Base-by-base conservation (phyloP, 2,888 invertebrate genomes). In the Lochmaea capreae region DNA sequence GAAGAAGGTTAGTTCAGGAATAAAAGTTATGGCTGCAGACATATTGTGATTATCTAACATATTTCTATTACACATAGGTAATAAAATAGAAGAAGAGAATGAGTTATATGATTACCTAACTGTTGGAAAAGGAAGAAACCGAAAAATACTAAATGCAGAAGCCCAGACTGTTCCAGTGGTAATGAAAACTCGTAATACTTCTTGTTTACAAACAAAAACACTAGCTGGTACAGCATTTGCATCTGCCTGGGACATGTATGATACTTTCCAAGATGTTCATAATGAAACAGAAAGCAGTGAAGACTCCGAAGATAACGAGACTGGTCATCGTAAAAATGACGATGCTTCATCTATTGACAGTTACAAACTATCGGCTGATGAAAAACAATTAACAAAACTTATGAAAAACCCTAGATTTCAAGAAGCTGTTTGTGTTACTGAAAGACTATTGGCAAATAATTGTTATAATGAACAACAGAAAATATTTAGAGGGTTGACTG, bases 241-340 rank as follows among this genome's bases (percentile, higher is more conserved):
- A 0, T 94, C 94, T 0, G 89, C 92, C 82, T 95, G 94, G 90
- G 93, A 94, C 79, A 93, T 95, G 91, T 91, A 91, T 80, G 95
- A 95, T 82, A 93, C 92, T 0, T 93, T 91, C 65, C 81, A 90
- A 43, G 87, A 88, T n/a, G 81, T 82, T 74, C 78, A 83, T 79
- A 85, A 84, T 3, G 87, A 88, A n/a, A 81, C 82, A 0, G 71
- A 58, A 54, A 72, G 71, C 4, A 63, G 86, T 83, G 22, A 62
- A 67, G 18, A 86, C 83, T 74, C 74, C 12, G 75, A 77, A 4
- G 73, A 74, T 14, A 66, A 68, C 0, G 83, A 85, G 10, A 78
- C 42, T 33, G 86, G 77, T 54, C 74, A 76, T 42, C 80, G 79
- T n/a, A 78, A 78, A 61, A 62, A 78, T 42, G 77, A 81, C 33